phyloP scores from a whole-genome alignment of 92 coral and sea anemone genomes.

The Scolanthus callimorphus region DNA sequence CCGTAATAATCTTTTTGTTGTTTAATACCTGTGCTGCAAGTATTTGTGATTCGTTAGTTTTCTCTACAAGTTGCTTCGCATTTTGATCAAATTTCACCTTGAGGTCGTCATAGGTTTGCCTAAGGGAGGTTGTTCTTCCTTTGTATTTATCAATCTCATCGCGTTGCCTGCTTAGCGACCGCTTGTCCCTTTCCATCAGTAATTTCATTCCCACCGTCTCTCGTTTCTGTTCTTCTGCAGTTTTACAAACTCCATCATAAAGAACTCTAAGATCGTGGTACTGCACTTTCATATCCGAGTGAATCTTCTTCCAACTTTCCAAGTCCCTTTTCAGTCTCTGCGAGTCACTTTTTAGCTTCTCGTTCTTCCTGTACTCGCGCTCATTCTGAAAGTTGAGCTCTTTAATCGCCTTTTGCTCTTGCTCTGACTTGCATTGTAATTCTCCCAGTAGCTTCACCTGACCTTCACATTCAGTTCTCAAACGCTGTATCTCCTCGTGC shows the following conservation, averaged over 20 bases:
- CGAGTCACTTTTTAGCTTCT: constrained; percentile 28
- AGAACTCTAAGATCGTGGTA: constrained; percentile 31
- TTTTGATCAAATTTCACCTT: constrained; percentile 39
- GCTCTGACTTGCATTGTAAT: constrained; percentile 19
- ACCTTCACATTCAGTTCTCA: constrained; percentile 33
- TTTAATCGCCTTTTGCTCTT: constrained; percentile 45
- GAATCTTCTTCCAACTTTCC: constrained; percentile 54
- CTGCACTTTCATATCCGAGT: constrained; percentile 43
- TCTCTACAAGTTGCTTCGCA: constrained; percentile 27
- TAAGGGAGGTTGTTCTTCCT: constrained; percentile 24
- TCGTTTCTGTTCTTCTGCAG: constrained; percentile 49
- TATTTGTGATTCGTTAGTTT: constrained; percentile 22
- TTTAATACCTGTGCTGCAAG: constrained; percentile 12
- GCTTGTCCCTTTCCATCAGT: constrained; percentile 46
- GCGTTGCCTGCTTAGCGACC: constrained; percentile 24
- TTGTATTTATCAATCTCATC: constrained; percentile 55
- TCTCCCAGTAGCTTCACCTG: constrained; percentile 23
- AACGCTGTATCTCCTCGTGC: constrained; percentile 33
- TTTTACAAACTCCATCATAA: constrained; percentile 44
- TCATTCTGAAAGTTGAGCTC: constrained; percentile 45
- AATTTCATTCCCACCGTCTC: constrained; percentile 45
- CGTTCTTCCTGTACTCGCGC: constrained; percentile 29
- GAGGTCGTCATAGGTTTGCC: constrained; percentile 49
- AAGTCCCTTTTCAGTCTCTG: constrained; percentile 49
- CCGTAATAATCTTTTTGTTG: constrained; percentile 12